Evolutionary conservation across 2,888 invertebrate species (phyloP).

Genomic region (Himalopsyche japonica): DNA sequence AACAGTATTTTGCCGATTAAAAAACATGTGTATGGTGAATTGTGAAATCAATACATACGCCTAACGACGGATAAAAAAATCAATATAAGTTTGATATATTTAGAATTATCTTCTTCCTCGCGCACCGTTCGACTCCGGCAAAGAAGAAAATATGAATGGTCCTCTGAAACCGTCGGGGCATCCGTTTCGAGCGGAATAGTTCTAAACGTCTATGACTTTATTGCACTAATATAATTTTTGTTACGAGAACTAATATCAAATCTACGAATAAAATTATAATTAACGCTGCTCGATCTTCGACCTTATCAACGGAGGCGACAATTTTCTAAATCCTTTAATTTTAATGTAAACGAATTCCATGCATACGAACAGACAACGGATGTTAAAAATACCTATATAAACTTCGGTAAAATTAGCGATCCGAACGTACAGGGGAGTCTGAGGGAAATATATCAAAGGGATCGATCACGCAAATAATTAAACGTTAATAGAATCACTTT

Average conservation of each 20-base stretch:
- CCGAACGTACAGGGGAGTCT: no score
- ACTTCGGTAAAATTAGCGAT: neutral
- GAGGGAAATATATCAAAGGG: no score
- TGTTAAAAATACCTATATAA: neutral
- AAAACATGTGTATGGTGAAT: neutral
- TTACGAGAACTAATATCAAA: neutral
- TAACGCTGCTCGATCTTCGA: neutral
- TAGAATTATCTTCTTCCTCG: neutral
- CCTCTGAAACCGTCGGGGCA: conserved; percentile 17
- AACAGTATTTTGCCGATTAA: conserved; percentile 17
- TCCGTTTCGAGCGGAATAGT: neutral
- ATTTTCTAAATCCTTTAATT: neutral
- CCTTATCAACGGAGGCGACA: neutral
- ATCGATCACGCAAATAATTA: no score
- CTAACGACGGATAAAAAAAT: neutral
- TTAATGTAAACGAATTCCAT: neutral
- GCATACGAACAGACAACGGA: neutral
- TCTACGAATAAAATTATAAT: neutral
- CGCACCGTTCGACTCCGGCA: neutral
- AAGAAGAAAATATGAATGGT: conserved; percentile 14
- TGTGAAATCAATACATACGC: neutral
- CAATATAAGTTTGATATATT: neutral
- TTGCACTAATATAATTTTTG: neutral
- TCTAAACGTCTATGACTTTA: neutral
- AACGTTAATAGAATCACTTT: no score